These are phyloP conservation scores for Parasteatoda tepidariorum DNA, from an alignment of 1,140 invertebrate species.

Conservation along the genomic window DNA sequence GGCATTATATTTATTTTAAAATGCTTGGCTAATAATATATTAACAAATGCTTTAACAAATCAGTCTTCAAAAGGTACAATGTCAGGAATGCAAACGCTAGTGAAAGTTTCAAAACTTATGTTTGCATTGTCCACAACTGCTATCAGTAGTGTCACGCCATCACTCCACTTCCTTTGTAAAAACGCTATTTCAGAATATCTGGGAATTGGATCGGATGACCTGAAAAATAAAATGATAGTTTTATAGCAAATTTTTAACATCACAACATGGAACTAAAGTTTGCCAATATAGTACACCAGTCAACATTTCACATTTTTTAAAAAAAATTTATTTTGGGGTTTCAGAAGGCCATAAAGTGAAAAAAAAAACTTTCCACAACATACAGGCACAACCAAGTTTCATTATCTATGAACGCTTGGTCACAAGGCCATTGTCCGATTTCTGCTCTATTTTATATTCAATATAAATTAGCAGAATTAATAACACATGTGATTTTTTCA, in stretches of 20 bases:
- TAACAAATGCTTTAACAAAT: too few species aligned
- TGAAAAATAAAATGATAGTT: conserved; percentile 55
- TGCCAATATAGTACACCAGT: not conserved
- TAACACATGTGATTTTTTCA: too few species aligned
- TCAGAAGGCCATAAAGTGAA: too few species aligned
- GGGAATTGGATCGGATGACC: conserved; percentile 61
- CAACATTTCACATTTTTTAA: not conserved
- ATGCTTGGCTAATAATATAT: too few species aligned
- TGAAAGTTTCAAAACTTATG: conserved; percentile 66
- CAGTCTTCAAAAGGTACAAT: conserved; percentile 6
- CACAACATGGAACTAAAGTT: not conserved
- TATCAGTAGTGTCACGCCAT: conserved; percentile 65
- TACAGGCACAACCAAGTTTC: too few species aligned
- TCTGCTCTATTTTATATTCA: too few species aligned
- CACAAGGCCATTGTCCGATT: too few species aligned
- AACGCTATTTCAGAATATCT: conserved; percentile 46
- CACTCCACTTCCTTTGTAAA: conserved; percentile 51
- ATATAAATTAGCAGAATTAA: too few species aligned
- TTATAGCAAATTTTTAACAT: not conserved
- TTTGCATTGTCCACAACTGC: conserved; percentile 67
- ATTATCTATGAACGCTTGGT: too few species aligned
- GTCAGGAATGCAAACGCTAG: conserved; percentile 56
- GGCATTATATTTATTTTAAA: too few species aligned
- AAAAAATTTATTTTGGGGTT: not conserved
- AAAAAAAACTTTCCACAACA: too few species aligned